These are phyloP conservation scores for Hesperia comma DNA, from an alignment of 2,888 invertebrate species.

Conservation along the genomic window DNA sequence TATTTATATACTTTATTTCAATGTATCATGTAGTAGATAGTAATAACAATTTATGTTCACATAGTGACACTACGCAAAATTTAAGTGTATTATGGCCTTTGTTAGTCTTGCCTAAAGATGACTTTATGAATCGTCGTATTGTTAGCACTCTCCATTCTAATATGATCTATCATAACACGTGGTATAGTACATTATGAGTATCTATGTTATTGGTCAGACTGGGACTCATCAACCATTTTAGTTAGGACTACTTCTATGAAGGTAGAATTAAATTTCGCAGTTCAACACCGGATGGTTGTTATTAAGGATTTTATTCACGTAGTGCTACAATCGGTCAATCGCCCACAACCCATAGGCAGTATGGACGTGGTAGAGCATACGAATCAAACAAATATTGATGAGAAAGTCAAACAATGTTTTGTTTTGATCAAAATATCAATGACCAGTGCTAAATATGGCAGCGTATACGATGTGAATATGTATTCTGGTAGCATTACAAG, in stretches of 20 bases:
- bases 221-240: slow-evolving; percentile 12
- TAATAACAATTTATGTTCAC: too few species aligned
- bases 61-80: slow-evolving; percentile 17
- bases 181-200: background rate
- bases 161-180: slow-evolving; percentile 10
- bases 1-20: too few species aligned
- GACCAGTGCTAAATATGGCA: slow-evolving; percentile 39
- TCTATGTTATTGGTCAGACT: slow-evolving; percentile 19
- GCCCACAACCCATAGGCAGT: slow-evolving; percentile 48
- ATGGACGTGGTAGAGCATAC: slow-evolving; percentile 39
- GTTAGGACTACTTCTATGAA: background rate
- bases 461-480: slow-evolving; percentile 29
- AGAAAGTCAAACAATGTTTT: slow-evolving; percentile 46
- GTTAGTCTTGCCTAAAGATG: slow-evolving; percentile 18
- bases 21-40: too few species aligned
- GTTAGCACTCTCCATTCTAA: slow-evolving; percentile 18
- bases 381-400: slow-evolving; percentile 40
- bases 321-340: slow-evolving; percentile 48
- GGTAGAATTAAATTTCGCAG: slow-evolving; percentile 6
- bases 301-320: slow-evolving; percentile 46
- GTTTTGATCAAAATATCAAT: slow-evolving; percentile 49
- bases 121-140: slow-evolving; percentile 31
- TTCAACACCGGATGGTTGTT: slow-evolving; percentile 13
- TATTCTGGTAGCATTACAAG: slow-evolving; percentile 33
- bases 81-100: slow-evolving; percentile 21